Evolutionary conservation across 2,888 invertebrate genomes (phyloP), one percentile per base, ranked within the genome.

Genomic region (Morinoia aosen): DNA sequence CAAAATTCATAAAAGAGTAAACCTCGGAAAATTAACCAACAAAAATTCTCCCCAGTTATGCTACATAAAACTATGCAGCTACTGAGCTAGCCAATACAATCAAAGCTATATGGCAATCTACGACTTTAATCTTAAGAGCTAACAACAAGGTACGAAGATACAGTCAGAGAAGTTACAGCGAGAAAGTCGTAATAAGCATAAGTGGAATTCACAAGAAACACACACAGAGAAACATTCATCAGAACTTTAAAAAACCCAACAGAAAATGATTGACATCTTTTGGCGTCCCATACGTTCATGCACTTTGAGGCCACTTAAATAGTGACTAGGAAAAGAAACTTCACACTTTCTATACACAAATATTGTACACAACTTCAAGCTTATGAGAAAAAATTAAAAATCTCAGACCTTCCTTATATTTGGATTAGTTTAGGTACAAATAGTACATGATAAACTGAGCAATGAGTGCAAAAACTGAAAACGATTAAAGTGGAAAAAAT

Each of bases 101-200:
- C 76, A 76, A 76, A 76, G 76, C 76, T 76, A 76, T 33, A 76
- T 76, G 19, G 25, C 76, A 76, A 76, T 76, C 76, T 76, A 76
- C 76, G 33, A 76, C 76, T 76, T 76, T 25, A 76, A 76, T 76
- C 76, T 76, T 76, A 76, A 76, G 76, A 76, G 76, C 76, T 76
- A 76, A 76, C 76, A 76, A 76, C 25, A 76, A 76, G 76, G 33
- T 76, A 76, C 76, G 76, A 16, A 76, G 76, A 76, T 16, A 76
- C 25, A 14, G 76, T 33, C 76, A 16, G 76, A 33, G 76, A 76
- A 8, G 61, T 19, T 61, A 61, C 61, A 61, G 61, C 61, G 61
- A 61, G 61, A 61, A 19, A 25, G 0, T 8, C 25, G 48, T 48
- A 76, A 33, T 76, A 76, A 76, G 76, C 76, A 76, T 76, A 76